Evolutionary conservation across 1,140 invertebrate genomes (phyloP), one percentile per base, ranked within the genome.

Genomic region (Euwallacea fornicatus): DNA sequence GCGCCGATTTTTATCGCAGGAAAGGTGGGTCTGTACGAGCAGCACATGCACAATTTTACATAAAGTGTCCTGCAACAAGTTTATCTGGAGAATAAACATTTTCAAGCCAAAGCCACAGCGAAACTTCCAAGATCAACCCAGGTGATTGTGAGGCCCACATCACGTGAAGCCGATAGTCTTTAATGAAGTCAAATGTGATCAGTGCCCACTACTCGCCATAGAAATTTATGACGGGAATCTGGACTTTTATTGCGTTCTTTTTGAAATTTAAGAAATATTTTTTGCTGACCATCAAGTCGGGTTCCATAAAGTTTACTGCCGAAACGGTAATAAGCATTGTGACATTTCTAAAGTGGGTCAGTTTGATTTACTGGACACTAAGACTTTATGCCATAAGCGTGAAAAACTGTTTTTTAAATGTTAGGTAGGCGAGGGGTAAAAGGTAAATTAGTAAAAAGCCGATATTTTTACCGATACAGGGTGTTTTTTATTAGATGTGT

Each of bases 1-100:
- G 64, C 64, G 64, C 64, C 64, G 64, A 66, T 66, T 13, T 66
- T 66, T 56, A 66, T 66, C 64, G 15, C 53, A 21, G 64, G 56
- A 56, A 66, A 66, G 64, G 64, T 44, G 41, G 21, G 21, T 33
- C 21, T 33, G 21, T 33, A 33, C 21, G 21, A 33, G 21, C 4
- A 4, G 21, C 4, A 33, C 21, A 33, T 33, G 21, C 21, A 33
- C 21, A 33, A 33, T 33, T 33, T 33, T 33, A 33, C 4, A 33
- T 33, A 33, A 33, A 33, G 21, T 33, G 4, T 33, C 21, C 21
- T 33, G 21, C 21, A 33, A 33, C 21, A 33, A 56, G 16, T 33
- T 66, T 66, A 66, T 44, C 64, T 50, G 6, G 42, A 7, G 55
- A 42, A 55, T 66, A 42, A 56, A 9, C 2, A 50, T 3, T 11